Percentiles rank a stretch among this genome's conserved stretches.
Evolutionary conservation across 2,888 invertebrate species (phyloP).

Genomic region (Xestia xanthographa): DNA sequence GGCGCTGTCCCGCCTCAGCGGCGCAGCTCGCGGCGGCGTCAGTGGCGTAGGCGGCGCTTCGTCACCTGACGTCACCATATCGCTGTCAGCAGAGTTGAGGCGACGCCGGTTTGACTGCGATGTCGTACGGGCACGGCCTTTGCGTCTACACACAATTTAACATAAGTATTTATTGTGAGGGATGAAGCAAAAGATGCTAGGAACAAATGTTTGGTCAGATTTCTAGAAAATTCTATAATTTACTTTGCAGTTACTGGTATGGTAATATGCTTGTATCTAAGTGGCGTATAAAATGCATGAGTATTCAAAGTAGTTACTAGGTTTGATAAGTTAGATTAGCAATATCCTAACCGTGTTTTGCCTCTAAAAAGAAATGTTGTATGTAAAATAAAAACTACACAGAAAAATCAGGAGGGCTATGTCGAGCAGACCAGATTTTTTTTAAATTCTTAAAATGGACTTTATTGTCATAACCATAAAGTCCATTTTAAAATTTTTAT

Average conservation of each 20-base stretch:
- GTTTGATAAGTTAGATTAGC: conserved; percentile 5
- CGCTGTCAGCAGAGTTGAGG: conserved; percentile 94
- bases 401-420: conserved; percentile 29
- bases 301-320: conserved; percentile 1
- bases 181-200: background rate
- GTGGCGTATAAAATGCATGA: conserved; percentile 16
- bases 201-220: background rate
- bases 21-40: conserved; percentile 72
- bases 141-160: conserved; percentile 85
- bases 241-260: background rate
- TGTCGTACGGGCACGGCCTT: conserved; percentile 92
- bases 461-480: too few relatives aligned
- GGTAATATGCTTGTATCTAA: background rate
- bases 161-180: conserved; percentile 15
- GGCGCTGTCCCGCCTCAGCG: conserved; percentile 70
- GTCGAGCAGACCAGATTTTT: too few relatives aligned
- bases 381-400: background rate
- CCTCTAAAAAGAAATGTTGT: background rate
- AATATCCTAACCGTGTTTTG: background rate
- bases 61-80: conserved; percentile 94
- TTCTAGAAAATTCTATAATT: conserved; percentile 9
- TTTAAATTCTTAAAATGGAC: too few relatives aligned
- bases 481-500: too few relatives aligned
- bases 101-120: conserved; percentile 92
- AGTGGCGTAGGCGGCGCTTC: conserved; percentile 91